phyloP scores from a whole-genome alignment of 2,888 invertebrate species.

The Tetragonisca angustula region DNA sequence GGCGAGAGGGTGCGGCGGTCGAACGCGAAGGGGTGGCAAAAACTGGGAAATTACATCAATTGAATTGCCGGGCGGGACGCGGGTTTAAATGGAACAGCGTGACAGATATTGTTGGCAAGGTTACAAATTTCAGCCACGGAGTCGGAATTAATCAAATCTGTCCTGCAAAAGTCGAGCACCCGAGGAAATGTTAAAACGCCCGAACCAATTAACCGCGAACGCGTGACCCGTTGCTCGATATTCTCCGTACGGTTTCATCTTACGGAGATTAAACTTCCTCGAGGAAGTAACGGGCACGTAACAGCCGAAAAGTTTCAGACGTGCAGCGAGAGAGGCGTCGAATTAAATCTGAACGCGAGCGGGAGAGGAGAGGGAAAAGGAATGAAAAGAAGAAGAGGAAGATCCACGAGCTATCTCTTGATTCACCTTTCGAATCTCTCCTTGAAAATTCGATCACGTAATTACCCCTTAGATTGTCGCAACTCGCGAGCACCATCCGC shows the following conservation, averaged over 20 bases:
- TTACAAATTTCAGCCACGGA: constrained; percentile 30
- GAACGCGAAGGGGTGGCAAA: constrained; percentile 8
- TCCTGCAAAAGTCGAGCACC: constrained; percentile 23
- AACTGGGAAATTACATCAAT: constrained; percentile 21
- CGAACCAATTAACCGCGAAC: constrained; percentile 23
- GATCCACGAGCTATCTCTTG: neutral
- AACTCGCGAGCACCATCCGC: neutral
- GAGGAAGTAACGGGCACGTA: neutral
- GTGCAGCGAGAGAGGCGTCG: neutral
- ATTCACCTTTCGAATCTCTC: neutral
- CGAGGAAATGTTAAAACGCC: constrained; percentile 25
- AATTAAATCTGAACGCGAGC: neutral
- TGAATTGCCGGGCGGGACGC: constrained; percentile 13
- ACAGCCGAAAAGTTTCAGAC: neutral
- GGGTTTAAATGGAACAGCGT: constrained; percentile 26
- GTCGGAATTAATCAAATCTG: constrained; percentile 35
- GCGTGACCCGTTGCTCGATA: constrained; percentile 18
- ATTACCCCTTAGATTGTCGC: neutral
- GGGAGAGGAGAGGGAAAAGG: neutral
- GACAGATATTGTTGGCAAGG: constrained; percentile 33
- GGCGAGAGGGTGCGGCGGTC: neutral
- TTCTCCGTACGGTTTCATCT: constrained; percentile 7
- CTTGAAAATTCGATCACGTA: neutral
- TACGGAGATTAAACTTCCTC: neutral
- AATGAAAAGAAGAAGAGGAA: neutral